phyloP scores from a whole-genome alignment of 1,140 invertebrate species.

The Drosophila simulans region DNA sequence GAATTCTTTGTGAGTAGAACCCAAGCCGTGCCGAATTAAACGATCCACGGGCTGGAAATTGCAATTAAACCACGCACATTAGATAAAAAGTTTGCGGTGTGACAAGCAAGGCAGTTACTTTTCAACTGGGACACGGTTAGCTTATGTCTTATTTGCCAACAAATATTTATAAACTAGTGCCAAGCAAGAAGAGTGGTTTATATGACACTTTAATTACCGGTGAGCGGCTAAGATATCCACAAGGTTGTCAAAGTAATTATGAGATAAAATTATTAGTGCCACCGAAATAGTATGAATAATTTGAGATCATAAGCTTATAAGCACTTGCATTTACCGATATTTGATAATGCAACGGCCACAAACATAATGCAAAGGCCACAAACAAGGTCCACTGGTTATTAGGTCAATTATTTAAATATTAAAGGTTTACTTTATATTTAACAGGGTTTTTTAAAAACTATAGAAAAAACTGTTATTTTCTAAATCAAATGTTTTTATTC shows the following conservation, averaged over 20 bases:
- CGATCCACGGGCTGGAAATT: slow-evolving; percentile 33
- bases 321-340: no score
- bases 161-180: slow-evolving; percentile 22
- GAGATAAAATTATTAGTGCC: no score
- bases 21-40: slow-evolving; percentile 21
- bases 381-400: no score
- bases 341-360: no score
- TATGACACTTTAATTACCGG: background rate
- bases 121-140: slow-evolving; percentile 27
- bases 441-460: background rate
- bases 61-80: slow-evolving; percentile 46
- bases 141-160: slow-evolving; percentile 31
- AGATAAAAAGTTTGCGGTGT: slow-evolving; percentile 32
- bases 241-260: slow-evolving; percentile 6
- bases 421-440: no score
- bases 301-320: no score
- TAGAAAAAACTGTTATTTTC: background rate
- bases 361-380: no score
- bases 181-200: background rate
- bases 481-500: background rate
- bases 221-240: slow-evolving; percentile 10
- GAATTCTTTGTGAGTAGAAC: slow-evolving; percentile 14
- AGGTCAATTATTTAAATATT: no score
- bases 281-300: no score
- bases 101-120: slow-evolving; percentile 16